Evolutionary conservation across 2,888 invertebrate genomes (phyloP), one percentile per base, ranked within the genome.

Genomic region (Brenthis hecate): DNA sequence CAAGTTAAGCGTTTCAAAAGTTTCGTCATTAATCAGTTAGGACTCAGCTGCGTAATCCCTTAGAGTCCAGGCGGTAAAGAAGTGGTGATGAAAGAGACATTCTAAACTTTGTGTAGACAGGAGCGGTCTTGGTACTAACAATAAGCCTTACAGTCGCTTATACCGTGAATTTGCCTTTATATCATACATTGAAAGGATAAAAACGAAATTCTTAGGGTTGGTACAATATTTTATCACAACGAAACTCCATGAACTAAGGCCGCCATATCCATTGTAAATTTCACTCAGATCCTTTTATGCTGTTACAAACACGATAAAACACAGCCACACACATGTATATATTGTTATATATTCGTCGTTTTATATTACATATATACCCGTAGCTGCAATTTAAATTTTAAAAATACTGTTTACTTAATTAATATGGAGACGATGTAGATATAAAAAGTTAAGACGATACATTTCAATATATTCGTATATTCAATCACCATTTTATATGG

Each of bases 21-120:
- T 83, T 81, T 73, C 73, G 79, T 78, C 84, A 85, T 86, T 85
- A 85, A 86, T 89, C 83, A 85, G 80, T 75, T 80, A 75, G 81
- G 83, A 76, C 86, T 83, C 87, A 87, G 87, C 85, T 88, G 90
- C 82, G 85, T 80, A 78, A 85, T 81, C 81, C 77, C 77, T 54
- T 54, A 76, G 74, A 68, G 77, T 73, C 72, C 73, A 60, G 74
- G 72, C 72, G 60, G 72, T 68, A 73, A 74, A 78, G 80, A 80
- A 80, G 79, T 73, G 77, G 75, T 75, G 71, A 72, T 68, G 66
- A 65, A 57, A 68, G 66, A 63, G 61, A 71, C 69, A 68, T 66
- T 72, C 63, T 63, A 64, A 68, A 66, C 66, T 71, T 69, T 70
- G 60, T 64, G 47, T 53, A 23, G 36, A 56, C 58, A 57, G 32